Conservation (phyloP, 1,140 invertebrate species). For the Trigoniulus corallinus region DNA sequence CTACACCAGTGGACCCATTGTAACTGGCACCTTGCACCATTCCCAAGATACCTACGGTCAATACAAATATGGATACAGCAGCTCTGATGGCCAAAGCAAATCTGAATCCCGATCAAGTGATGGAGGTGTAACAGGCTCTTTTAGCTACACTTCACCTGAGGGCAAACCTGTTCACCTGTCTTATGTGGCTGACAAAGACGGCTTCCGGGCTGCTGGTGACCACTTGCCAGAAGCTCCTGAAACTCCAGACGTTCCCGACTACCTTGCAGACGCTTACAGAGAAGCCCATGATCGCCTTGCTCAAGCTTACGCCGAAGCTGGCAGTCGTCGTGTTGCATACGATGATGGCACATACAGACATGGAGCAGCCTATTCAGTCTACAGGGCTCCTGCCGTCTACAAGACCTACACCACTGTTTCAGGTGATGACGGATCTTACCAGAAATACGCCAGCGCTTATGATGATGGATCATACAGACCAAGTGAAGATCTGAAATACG, state of each 20-base stretch:
- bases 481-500: too few species aligned
- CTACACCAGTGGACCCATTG: neutral
- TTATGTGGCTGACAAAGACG: conserved; percentile 6
- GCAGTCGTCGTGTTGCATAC: too few species aligned
- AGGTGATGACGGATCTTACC: too few species aligned
- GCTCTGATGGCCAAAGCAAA: neutral
- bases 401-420: too few species aligned
- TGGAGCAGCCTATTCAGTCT: too few species aligned
- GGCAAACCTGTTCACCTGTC: neutral
- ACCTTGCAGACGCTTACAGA: neutral
- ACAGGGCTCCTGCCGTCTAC: too few species aligned
- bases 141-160: neutral
- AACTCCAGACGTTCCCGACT: neutral
- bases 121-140: neutral
- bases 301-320: neutral
- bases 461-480: too few species aligned
- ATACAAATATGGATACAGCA: neutral
- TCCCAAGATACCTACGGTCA: neutral
- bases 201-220: conserved; percentile 2
- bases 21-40: neutral
- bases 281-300: neutral
- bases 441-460: too few species aligned
- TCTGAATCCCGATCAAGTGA: neutral
- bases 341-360: too few species aligned
- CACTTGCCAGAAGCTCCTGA: neutral